Conservation (phyloP, 1,140 invertebrate species). For the Zaprionus taronus region DNA sequence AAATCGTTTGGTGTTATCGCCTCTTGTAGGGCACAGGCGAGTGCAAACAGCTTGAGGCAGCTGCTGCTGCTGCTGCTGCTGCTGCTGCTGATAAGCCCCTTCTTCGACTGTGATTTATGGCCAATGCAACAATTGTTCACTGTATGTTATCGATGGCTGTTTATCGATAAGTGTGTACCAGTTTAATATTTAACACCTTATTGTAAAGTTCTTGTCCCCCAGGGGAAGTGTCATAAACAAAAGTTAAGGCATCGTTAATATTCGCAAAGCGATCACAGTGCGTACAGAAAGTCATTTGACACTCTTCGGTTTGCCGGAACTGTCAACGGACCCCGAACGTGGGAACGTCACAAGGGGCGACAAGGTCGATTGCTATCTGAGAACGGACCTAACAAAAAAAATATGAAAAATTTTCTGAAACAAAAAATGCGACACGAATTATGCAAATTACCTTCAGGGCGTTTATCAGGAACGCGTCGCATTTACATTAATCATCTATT, state of each 20-base stretch:
- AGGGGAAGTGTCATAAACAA: neutral
- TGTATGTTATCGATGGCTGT: conserved; percentile 15
- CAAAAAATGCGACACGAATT: conserved; percentile 53
- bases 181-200: conserved; percentile 6
- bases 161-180: conserved; percentile 34
- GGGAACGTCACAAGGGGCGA: conserved; percentile 14
- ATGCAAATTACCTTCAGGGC: conserved; percentile 68
- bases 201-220: neutral
- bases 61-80: conserved; percentile 41
- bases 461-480: conserved; percentile 71
- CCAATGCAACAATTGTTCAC: conserved; percentile 55
- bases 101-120: conserved; percentile 70
- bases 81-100: conserved; percentile 58
- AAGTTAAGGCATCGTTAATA: conserved; percentile 6
- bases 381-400: neutral
- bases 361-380: conserved; percentile 52
- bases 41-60: conserved; percentile 33
- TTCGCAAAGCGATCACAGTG: neutral
- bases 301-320: conserved; percentile 2
- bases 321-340: conserved; percentile 13
- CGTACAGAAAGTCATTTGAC: conserved; percentile 3
- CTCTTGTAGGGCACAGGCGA: conserved; percentile 38
- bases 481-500: conserved; percentile 77
- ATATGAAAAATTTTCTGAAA: conserved; percentile 36
- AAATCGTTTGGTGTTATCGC: conserved; percentile 52